Evolutionary conservation across 1,140 invertebrate genomes (phyloP).

Genomic region (Harlomillsia oculata): DNA sequence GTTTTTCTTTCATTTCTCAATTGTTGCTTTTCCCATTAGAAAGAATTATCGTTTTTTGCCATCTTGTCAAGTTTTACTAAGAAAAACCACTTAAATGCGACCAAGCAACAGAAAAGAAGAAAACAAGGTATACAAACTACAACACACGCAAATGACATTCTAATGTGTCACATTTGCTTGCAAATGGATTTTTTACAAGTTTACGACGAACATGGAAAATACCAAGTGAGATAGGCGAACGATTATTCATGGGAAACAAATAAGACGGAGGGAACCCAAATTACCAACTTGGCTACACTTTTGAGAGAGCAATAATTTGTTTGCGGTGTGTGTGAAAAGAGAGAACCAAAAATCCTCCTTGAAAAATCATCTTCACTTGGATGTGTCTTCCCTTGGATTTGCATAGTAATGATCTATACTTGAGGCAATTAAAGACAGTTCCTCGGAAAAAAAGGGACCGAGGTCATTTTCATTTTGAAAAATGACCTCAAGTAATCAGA

Average conservation of each 20-base stretch:
- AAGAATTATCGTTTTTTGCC: neutral
- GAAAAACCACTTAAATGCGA: neutral
- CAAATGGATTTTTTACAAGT: slow-evolving; percentile 11
- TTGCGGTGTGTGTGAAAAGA: no score
- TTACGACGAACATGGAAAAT: no score
- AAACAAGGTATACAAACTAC: no score
- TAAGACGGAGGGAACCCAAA: neutral
- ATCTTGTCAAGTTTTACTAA: neutral
- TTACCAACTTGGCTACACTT: neutral
- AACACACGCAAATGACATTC: slow-evolving; percentile 12
- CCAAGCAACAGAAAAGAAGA: no score
- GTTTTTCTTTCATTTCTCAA: neutral
- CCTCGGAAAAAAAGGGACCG: no score
- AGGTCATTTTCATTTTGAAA: no score
- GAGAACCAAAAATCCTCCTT: neutral
- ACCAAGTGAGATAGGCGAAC: slow-evolving; percentile 3
- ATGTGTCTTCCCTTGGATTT: neutral
- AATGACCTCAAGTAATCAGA: no score
- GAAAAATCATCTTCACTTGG: neutral
- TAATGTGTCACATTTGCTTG: slow-evolving; percentile 11
- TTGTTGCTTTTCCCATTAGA: neutral
- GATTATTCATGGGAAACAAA: slow-evolving; percentile 15
- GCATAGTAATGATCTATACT: neutral
- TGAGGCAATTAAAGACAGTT: neutral
- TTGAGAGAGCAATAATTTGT: no score